Percentiles rank a stretch among this genome's conserved stretches.
Evolutionary conservation across 2,113 vertebrate genomes (phyloP).

Genomic region (Murina feae): DNA sequence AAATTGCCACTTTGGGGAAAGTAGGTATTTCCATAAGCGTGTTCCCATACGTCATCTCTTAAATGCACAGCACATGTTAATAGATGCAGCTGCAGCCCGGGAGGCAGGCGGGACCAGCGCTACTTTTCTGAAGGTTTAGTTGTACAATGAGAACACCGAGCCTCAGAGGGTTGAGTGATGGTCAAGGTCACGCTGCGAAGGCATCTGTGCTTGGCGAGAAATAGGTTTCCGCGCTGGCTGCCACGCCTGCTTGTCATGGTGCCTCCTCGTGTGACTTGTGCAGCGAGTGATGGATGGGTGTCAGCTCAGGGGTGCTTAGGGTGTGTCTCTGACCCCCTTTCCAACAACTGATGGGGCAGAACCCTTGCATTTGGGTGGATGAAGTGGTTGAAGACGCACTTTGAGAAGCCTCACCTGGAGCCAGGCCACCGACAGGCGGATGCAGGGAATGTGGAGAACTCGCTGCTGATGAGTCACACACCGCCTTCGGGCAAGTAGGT

Average conservation of each 20-base stretch:
- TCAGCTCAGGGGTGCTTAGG: not conserved
- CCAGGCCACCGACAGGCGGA: constrained; percentile 50
- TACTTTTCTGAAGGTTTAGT: not conserved
- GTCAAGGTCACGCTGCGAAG: not conserved
- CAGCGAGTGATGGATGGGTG: not conserved
- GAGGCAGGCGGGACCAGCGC: not conserved
- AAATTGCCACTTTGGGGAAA: not conserved
- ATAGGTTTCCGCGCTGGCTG: rapidly evolving
- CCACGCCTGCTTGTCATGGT: rapidly evolving
- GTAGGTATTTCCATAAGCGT: not conserved
- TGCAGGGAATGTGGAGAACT: constrained; percentile 51
- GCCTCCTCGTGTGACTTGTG: rapidly evolving
- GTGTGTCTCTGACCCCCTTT: not conserved
- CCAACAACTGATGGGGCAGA: not conserved
- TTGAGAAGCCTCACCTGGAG: constrained; percentile 31
- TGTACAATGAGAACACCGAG: not conserved
- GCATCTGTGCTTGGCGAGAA: not conserved
- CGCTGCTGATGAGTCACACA: constrained; percentile 47
- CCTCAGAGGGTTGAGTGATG: not conserved
- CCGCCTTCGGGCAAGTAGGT: constrained; percentile 63
- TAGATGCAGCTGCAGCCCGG: not conserved
- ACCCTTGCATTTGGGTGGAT: constrained; percentile 12
- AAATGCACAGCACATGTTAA: not conserved
- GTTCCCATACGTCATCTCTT: not conserved
- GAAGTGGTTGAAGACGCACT: constrained; percentile 57